phyloP scores from a whole-genome alignment of 2,113 vertebrate genomes.

The Myotis brandtii region DNA sequence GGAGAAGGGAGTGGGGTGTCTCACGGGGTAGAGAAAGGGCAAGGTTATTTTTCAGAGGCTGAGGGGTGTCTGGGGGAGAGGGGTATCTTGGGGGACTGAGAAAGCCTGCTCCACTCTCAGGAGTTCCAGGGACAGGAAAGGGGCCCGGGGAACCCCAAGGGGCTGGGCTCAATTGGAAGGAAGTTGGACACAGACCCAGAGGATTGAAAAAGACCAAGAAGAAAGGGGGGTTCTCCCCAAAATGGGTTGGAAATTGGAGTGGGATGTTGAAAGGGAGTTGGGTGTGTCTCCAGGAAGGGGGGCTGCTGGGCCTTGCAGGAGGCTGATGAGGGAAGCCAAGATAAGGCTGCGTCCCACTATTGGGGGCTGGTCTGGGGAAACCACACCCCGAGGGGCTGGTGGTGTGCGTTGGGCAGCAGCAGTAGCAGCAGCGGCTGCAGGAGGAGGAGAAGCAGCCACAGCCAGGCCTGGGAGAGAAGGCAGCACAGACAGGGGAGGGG shows the following conservation, averaged over 20 bases:
- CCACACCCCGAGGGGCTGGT: conserved; percentile 71
- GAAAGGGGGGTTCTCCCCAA: background rate
- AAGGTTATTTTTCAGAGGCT: conserved; percentile 39
- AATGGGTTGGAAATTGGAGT: background rate
- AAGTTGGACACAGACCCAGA: conserved; percentile 62
- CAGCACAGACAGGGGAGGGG: conserved; percentile 52
- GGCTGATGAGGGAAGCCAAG: background rate
- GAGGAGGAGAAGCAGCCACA: conserved; percentile 42
- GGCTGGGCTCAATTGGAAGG: background rate
- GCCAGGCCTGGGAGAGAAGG: conserved; percentile 66
- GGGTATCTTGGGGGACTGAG: background rate
- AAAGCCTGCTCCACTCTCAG: background rate
- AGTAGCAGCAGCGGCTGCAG: background rate
- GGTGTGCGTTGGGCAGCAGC: background rate
- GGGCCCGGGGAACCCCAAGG: background rate
- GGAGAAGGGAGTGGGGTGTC: background rate
- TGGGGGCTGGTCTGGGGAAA: conserved; percentile 70
- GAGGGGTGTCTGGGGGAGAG: background rate
- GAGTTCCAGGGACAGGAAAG: background rate
- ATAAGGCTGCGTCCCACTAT: conserved; percentile 48
- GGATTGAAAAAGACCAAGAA: conserved; percentile 27
- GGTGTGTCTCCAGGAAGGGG: conserved; percentile 61
- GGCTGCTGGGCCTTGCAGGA: background rate
- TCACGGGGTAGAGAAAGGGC: background rate
- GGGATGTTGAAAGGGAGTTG: conserved; percentile 47